These are phyloP conservation scores for Macrotis lagotis DNA, from an alignment of 2,113 vertebrate genomes.

Conservation along the genomic window DNA sequence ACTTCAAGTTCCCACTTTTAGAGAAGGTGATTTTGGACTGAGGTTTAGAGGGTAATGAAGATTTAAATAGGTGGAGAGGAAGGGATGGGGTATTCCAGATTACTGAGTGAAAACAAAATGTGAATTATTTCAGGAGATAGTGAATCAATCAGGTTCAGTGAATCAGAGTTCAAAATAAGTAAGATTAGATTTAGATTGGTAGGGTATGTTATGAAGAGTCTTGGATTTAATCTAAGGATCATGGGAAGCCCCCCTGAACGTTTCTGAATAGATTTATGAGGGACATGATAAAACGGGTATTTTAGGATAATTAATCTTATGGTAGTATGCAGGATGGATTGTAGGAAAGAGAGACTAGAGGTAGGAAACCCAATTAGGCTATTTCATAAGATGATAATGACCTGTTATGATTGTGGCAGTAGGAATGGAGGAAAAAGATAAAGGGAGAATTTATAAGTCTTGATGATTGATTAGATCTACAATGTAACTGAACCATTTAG, in stretches of 20 bases:
- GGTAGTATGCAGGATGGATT: too few relatives aligned
- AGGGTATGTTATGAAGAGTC: background rate
- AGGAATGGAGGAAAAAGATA: too few relatives aligned
- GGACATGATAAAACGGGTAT: background rate
- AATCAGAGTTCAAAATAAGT: background rate
- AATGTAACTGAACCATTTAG: too few relatives aligned
- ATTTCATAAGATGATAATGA: too few relatives aligned
- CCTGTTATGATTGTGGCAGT: too few relatives aligned
- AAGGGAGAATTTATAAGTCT: too few relatives aligned
- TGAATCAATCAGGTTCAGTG: background rate
- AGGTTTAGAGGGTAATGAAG: background rate
- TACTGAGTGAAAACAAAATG: background rate
- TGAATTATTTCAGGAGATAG: background rate
- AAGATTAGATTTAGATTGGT: background rate
- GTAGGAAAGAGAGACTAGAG: too few relatives aligned
- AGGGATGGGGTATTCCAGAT: background rate
- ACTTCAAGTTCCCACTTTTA: background rate
- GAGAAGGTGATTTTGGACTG: background rate
- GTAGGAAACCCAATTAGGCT: too few relatives aligned
- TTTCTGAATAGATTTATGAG: background rate
- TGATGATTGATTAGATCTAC: too few relatives aligned
- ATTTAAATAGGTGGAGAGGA: background rate
- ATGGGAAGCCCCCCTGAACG: background rate
- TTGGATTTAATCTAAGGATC: background rate
- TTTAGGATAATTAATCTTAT: too few relatives aligned